Evolutionary conservation across 2,888 invertebrate species (phyloP).

Genomic region (Balanococcus diminutus): DNA sequence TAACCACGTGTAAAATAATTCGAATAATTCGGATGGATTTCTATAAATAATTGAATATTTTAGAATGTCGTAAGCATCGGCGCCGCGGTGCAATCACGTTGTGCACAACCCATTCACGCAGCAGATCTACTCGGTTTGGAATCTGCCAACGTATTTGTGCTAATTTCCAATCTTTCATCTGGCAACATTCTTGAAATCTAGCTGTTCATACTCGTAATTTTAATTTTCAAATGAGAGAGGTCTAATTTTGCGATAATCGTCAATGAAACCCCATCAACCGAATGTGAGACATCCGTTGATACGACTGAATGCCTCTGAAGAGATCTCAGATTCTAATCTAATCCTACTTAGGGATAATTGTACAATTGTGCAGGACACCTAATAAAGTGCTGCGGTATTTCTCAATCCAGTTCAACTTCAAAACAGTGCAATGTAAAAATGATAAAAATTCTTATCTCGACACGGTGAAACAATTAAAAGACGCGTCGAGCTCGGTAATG

Average conservation of each 20-base stretch:
- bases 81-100: not conserved
- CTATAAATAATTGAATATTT: not conserved
- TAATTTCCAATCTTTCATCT: not conserved
- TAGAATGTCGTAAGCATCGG: not conserved
- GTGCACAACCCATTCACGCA: not conserved
- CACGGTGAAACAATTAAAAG: not conserved
- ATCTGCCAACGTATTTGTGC: not conserved
- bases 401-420: not conserved
- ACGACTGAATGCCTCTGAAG: not conserved
- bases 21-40: no score
- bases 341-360: not conserved
- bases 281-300: no score
- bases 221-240: no score
- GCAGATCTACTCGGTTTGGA: not conserved
- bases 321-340: no score
- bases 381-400: not conserved
- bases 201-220: no score
- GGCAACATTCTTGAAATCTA: not conserved
- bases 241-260: no score
- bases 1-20: no score
- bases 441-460: not conserved
- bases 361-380: not conserved
- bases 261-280: no score
- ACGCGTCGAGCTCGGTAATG: not conserved
- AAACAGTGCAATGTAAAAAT: not conserved